Conservation (phyloP, 2,888 invertebrate genomes). For the Dysmachus trigonus region DNA sequence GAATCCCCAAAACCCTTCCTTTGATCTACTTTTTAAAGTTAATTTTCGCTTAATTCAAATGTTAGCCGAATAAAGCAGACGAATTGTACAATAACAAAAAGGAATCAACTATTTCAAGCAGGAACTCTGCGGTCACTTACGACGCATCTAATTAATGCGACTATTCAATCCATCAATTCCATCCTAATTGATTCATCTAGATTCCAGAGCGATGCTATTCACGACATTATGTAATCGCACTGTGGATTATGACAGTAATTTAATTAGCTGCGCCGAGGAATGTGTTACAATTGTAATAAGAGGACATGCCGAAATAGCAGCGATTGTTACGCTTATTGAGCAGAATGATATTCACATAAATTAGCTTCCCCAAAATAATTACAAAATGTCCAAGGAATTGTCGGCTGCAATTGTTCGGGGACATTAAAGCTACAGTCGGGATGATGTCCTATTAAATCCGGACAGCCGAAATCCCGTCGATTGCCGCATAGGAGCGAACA, state of each 20-base stretch:
- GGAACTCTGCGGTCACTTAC: not conserved
- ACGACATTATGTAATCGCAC: not conserved
- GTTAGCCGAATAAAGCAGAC: not conserved
- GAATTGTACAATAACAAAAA: not conserved
- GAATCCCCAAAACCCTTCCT: no score
- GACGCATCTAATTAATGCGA: not conserved
- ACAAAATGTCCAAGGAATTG: constrained; percentile 27
- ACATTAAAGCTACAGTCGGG: not conserved
- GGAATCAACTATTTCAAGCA: not conserved
- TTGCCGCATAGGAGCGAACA: not conserved
- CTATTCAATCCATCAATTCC: constrained; percentile 22
- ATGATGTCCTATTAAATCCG: not conserved
- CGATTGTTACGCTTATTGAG: constrained; percentile 25
- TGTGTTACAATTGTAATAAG: constrained; percentile 10
- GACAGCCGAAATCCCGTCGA: not conserved
- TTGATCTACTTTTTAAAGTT: not conserved
- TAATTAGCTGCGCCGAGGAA: constrained; percentile 22
- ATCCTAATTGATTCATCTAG: constrained; percentile 24
- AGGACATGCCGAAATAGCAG: constrained; percentile 14
- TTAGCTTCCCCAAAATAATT: constrained; percentile 21
- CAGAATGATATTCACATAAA: constrained; percentile 5
- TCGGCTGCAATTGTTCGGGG: not conserved
- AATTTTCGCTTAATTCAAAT: not conserved
- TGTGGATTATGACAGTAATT: constrained; percentile 28
- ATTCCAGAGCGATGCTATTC: not conserved